Base-by-base conservation (phyloP, 2,888 invertebrate species). In the Belgica antarctica region DNA sequence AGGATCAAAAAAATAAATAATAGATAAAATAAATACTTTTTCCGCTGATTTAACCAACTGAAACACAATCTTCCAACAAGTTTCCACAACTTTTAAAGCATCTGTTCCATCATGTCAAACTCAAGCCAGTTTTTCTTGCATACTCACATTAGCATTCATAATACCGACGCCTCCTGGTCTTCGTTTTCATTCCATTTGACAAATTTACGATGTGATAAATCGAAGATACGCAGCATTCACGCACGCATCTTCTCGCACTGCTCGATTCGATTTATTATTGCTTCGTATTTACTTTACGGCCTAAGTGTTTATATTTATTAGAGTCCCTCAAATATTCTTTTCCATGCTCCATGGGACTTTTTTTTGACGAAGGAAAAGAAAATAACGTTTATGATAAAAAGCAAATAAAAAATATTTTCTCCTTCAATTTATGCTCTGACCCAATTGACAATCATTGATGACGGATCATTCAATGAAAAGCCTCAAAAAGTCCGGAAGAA, bases 261-360 rank as follows among this genome's bases (percentile, higher is more conserved):
- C n/a, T n/a, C n/a, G n/a, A n/a, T n/a, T n/a, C 34, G 7, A 12
- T 41, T 41, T 41, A 41, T 41, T 41, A 41, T 41, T 41, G 41
- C n/a, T 41, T 41, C 15, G 41, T 41, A 12, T 41, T 41, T 41
- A 41, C 15, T 41, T 41, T 2, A 41, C 12, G 41, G 41, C 15
- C 41, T n/a, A 41, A 41, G 41, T 41, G 41, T 41, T n/a, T n/a
- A n/a, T n/a, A n/a, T n/a, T n/a, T 41, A 41, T 41, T 41, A 41
- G 41, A 41, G 15, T 41, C 41, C 41, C 41, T 41, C 41, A 41
- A 41, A 10, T 41, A n/a, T n/a, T n/a, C n/a, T n/a, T 41, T 34
- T 41, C 15, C 15, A 41, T 10, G 41, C 41, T 15, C 15, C 41
- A 10, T 15, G 41, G 3, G 12, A 41, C 41, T 41, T 5, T 41